These are phyloP conservation scores for Galeopterus variegatus DNA, from an alignment of 2,113 vertebrate genomes.

Conservation along the genomic window DNA sequence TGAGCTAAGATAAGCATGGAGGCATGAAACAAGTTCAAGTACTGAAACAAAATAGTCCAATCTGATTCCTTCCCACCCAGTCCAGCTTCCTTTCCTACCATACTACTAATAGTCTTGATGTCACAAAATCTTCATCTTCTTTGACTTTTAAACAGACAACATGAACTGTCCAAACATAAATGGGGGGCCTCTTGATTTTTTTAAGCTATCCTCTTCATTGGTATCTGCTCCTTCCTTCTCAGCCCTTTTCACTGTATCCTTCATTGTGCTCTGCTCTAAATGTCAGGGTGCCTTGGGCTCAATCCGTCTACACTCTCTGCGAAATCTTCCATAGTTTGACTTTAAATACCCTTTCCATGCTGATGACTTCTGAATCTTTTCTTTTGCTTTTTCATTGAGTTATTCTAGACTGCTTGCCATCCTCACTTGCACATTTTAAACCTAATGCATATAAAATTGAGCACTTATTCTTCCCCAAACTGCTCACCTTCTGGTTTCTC, in stretches of 20 bases:
- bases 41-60: not conserved
- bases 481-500: not conserved
- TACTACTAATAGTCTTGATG: not conserved
- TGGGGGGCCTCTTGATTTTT: not conserved
- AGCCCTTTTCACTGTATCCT: not conserved
- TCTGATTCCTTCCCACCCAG: not conserved
- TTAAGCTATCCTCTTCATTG: not conserved
- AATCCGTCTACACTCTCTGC: not conserved
- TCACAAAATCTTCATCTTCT: not conserved
- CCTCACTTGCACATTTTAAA: not conserved
- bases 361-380: not conserved
- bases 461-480: not conserved
- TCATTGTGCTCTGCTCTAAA: not conserved
- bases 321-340: not conserved
- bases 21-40: not conserved
- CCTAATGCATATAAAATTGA: not conserved
- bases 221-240: not conserved
- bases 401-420: not conserved
- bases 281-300: not conserved
- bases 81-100: not conserved
- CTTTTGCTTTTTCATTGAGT: not conserved
- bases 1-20: not conserved
- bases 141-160: not conserved
- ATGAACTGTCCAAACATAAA: not conserved
- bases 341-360: not conserved